Percentiles rank a stretch among this genome's conserved stretches.
Evolutionary conservation across 2,797 vertebrate species (phyloP).

Genomic region (Salarias fasciatus): DNA sequence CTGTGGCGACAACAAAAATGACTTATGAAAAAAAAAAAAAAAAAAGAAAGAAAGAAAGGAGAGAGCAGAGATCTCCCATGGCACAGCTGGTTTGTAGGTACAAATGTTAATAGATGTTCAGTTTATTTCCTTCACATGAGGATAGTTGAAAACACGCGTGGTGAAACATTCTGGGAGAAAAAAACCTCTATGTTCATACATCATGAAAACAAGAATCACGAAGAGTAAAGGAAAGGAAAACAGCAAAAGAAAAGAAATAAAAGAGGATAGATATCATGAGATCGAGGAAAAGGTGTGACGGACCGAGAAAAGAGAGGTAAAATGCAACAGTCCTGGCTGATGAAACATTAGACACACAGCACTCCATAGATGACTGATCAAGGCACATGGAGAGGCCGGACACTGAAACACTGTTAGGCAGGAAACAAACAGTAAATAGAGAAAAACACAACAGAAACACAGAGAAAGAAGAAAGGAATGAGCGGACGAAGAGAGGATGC

Average conservation of each 20-base stretch:
- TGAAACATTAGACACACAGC: slow-evolving; percentile 68
- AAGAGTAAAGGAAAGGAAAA: slow-evolving; percentile 52
- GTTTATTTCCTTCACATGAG: slow-evolving; percentile 58
- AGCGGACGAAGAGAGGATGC: slow-evolving; percentile 53
- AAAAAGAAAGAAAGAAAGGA: slow-evolving; percentile 45
- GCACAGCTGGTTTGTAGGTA: slow-evolving; percentile 58
- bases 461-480: slow-evolving; percentile 46
- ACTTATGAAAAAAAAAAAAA: slow-evolving; percentile 22
- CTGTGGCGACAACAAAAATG: slow-evolving; percentile 51
- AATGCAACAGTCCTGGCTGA: slow-evolving; percentile 49
- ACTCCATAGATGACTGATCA: slow-evolving; percentile 76
- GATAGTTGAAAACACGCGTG: slow-evolving; percentile 52
- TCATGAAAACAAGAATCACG: slow-evolving; percentile 65
- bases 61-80: slow-evolving; percentile 67
- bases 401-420: slow-evolving; percentile 70
- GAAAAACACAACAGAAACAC: slow-evolving; percentile 45
- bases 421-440: slow-evolving; percentile 58
- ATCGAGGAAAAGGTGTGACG: slow-evolving; percentile 51
- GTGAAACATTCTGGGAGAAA: slow-evolving; percentile 68
- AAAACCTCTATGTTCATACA: slow-evolving; percentile 71
- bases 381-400: slow-evolving; percentile 76
- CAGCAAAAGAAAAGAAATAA: slow-evolving; percentile 47
- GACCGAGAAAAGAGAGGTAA: slow-evolving; percentile 51
- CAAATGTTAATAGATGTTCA: slow-evolving; percentile 69
- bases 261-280: slow-evolving; percentile 52